Base-by-base conservation (phyloP, 2,888 invertebrate species). In the Atethmia centrago region DNA sequence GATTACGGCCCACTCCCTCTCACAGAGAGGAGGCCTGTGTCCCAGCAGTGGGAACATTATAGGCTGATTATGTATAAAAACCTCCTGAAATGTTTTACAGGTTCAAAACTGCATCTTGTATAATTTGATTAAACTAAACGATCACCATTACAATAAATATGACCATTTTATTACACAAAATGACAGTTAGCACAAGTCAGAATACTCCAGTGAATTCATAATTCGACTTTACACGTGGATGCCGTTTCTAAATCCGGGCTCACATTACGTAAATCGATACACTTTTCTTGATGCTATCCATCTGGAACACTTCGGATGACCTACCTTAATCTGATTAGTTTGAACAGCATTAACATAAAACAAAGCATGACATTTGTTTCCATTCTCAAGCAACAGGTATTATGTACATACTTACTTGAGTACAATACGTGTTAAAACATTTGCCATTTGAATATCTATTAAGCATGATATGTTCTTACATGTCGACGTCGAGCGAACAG, bases 401-500 rank as follows among this genome's bases (percentile, higher is more conserved):
- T 71, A 71, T 69, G 53, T 79, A 66, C 59, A 45, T 75, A 69
- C 68, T 61, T 75, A 69, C 68, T 61, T 51, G 36, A 71, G 66
- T 62, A 70, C 83, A 82, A 68, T 71, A 79, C 75, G 81, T 83
- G 87, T 80, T 83, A 87, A 81, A 87, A 85, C 87, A 86, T 86
- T 83, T 85, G 86, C 86, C 84, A 86, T 87, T 86, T 87, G 78
- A 87, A 87, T 84, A 77, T 79, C 71, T 86, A 87, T 82, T 73
- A 74, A 75, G 55, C 77, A 74, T 81, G 84, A 85, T 84, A 86
- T 82, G 81, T 82, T 72, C 75, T 77, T 77, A 72, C 79, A 83
- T 84, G 75, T 85, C 82, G 90, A 91, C 91, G 92, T 89, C 86
- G 86, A 87, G 86, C 79, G 75, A 87, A 88, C 80, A 88, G 77